These are phyloP conservation scores for Microplitis manilae DNA, from an alignment of 2,888 invertebrate genomes.

Conservation along the genomic window DNA sequence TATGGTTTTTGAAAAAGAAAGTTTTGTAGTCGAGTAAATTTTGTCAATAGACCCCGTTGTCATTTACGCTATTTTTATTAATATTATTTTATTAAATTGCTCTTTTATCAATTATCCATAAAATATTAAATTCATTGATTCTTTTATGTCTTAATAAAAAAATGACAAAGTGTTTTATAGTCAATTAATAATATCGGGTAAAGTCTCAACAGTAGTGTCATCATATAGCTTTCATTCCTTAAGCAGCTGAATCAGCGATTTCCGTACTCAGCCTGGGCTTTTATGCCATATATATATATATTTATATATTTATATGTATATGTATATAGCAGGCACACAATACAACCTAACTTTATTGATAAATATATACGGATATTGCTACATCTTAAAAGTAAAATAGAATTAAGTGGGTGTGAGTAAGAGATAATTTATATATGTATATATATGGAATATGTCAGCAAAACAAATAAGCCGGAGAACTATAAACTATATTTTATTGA, in stretches of 20 bases:
- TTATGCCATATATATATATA: slow-evolving; percentile 7
- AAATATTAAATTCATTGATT: background rate
- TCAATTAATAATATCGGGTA: slow-evolving; percentile 30
- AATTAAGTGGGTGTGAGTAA: background rate
- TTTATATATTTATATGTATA: slow-evolving; percentile 13
- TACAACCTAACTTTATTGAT: background rate
- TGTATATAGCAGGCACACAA: background rate
- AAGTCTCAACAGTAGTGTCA: slow-evolving; percentile 10
- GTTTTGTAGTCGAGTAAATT: background rate
- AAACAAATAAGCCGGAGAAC: background rate
- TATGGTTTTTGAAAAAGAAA: too few relatives aligned
- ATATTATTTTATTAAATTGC: background rate
- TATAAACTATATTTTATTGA: background rate
- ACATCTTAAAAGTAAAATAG: background rate
- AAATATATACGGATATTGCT: background rate
- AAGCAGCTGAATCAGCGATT: slow-evolving; percentile 41
- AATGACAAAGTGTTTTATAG: slow-evolving; percentile 15
- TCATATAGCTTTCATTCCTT: slow-evolving; percentile 3
- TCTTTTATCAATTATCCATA: background rate
- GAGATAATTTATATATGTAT: background rate
- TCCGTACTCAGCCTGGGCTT: slow-evolving; percentile 20
- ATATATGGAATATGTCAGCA: background rate
- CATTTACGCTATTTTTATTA: background rate
- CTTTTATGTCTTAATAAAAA: background rate
- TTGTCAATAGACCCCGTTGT: background rate